Base-by-base conservation (phyloP, 1,140 invertebrate genomes). In the Vanessa tameamea region DNA sequence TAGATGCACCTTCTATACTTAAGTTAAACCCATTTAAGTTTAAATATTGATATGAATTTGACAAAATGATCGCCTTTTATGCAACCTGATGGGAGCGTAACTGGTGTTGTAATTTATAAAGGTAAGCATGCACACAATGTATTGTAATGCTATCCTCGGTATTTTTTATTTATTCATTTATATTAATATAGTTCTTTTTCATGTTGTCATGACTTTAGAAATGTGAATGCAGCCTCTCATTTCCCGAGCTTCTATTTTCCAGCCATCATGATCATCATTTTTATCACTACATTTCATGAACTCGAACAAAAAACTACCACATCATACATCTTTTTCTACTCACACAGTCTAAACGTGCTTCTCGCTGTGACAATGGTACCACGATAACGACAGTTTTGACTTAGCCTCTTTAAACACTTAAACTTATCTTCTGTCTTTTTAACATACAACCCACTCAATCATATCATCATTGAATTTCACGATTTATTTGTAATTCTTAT, bases 91-190 rank as follows among this genome's bases (percentile, higher is more conserved):
- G 91, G 91, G 86, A 89, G 89, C 91, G 89, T 92, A 92, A 91
- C 84, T 92, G 89, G 90, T 91, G 87, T 90, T 89, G 83, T 90
- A 88, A 91, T 88, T 92, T 91, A 87, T 90, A 89, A 92, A 92
- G 91, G 91, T 92, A 92, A 92, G 91, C 91, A 91, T 92, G 89
- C 90, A 92, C 81, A 86, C 82, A 87, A 88, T 87, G 87, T 91
- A 91, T 82, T 77, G 81, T 87, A 82, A 82, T 82, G 66, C 75
- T 80, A 82, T 69, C 78, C 75, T 84, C 77, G 31, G 64, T 70
- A 48, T 72, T 76, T 43, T 78, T 80, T 73, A 20, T 63, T 68
- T 81, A 76, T 37, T 75, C 74, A 71, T 43, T 43, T 43, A 43
- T 79, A 68, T 76, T 31, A 76, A 70, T 68, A 43, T 78, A 78